Percentiles rank a stretch among this genome's conserved stretches.
phyloP scores from a whole-genome alignment of 1,140 invertebrate species.

The Eriocheir sinensis region DNA sequence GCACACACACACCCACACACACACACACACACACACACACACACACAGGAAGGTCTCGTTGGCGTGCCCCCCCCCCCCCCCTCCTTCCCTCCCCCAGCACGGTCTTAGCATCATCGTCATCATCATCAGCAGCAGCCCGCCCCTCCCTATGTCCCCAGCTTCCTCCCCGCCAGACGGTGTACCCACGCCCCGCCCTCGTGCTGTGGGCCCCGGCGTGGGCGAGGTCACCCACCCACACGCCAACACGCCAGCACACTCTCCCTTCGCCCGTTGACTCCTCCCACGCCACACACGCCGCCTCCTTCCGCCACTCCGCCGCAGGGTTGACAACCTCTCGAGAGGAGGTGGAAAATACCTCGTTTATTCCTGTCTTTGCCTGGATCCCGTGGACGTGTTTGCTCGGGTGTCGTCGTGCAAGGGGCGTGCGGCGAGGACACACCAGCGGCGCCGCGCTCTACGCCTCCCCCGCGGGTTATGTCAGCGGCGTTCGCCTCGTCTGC shows the following conservation, averaged over 20 bases:
- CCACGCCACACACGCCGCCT: neutral
- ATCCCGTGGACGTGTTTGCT: neutral
- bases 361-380: conserved; percentile 8
- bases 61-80: neutral
- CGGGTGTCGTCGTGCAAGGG: neutral
- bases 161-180: neutral
- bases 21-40: neutral
- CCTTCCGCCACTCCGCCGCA: too few relatives aligned
- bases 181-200: neutral
- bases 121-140: neutral
- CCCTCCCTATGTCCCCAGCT: neutral
- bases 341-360: neutral
- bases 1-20: too few relatives aligned
- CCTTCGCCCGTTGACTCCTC: neutral
- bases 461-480: neutral
- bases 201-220: neutral
- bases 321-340: neutral
- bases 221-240: neutral
- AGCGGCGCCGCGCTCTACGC: neutral
- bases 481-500: neutral
- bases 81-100: neutral
- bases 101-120: too few relatives aligned
- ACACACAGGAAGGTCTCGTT: neutral
- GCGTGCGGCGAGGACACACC: neutral
- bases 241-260: neutral